A percentile compares a stretch with the other conserved stretches of the same genome.
Evolutionary conservation across 1,140 invertebrate species (phyloP).

Genomic region (Rhyzopertha dominica): DNA sequence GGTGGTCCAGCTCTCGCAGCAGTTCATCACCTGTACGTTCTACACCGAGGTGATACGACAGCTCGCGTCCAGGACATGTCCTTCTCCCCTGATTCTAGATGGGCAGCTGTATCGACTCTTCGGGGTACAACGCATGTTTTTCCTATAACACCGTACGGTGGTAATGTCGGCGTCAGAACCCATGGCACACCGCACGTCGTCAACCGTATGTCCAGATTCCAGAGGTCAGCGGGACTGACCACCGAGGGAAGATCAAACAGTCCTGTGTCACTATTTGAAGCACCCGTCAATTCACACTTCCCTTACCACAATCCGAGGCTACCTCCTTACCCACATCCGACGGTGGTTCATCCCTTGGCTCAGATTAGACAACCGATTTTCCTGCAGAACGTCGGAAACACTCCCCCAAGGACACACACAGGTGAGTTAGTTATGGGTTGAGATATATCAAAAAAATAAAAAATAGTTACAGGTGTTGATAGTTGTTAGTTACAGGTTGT

Average conservation of each 20-base stretch:
- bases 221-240: constrained; percentile 87
- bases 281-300: constrained; percentile 52
- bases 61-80: constrained; percentile 83
- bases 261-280: constrained; percentile 54
- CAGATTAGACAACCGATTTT: constrained; percentile 74
- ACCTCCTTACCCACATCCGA: constrained; percentile 83
- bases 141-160: constrained; percentile 96
- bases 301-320: constrained; percentile 83
- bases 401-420: constrained; percentile 16
- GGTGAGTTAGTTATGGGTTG: constrained; percentile 12
- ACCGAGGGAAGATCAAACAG: constrained; percentile 69
- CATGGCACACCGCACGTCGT: constrained; percentile 91
- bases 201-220: constrained; percentile 90
- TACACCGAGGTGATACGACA: constrained; percentile 84
- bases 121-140: constrained; percentile 97
- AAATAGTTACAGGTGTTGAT: no score
- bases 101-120: constrained; percentile 91
- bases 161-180: constrained; percentile 81
- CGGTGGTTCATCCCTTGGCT: constrained; percentile 70
- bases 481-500: no score
- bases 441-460: constrained; percentile 2
- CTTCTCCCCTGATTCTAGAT: constrained; percentile 88
- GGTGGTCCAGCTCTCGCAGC: constrained; percentile 79
- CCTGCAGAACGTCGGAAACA: constrained; percentile 42
- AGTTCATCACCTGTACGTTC: constrained; percentile 93